Conservation (phyloP, 2,888 invertebrate species). For the Apodemia hepburni region DNA sequence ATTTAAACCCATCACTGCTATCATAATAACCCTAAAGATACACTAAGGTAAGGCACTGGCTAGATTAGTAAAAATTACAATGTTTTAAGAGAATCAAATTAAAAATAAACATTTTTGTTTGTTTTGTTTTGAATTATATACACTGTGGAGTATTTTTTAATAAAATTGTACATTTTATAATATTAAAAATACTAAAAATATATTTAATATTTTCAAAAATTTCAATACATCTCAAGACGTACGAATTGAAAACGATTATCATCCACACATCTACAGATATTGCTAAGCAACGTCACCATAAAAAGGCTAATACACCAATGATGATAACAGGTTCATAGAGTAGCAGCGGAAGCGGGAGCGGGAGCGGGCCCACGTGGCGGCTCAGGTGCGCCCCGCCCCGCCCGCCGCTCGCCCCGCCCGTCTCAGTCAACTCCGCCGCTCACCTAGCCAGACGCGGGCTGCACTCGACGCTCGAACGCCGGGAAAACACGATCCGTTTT, state of each 20-base stretch:
- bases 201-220: too few species aligned
- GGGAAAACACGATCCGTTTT: slow-evolving; percentile 76
- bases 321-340: slow-evolving; percentile 11
- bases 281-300: slow-evolving; percentile 17
- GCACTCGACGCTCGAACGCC: slow-evolving; percentile 76
- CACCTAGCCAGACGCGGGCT: slow-evolving; percentile 58
- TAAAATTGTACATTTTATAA: too few species aligned
- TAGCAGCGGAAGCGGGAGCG: slow-evolving; percentile 45
- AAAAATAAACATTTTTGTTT: too few species aligned
- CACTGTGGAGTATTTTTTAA: too few species aligned
- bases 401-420: slow-evolving; percentile 45
- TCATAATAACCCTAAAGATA: too few species aligned
- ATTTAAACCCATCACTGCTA: too few species aligned
- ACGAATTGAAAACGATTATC: background rate
- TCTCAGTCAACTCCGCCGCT: slow-evolving; percentile 29
- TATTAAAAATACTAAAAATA: too few species aligned
- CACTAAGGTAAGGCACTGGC: too few species aligned
- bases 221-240: too few species aligned
- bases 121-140: too few species aligned
- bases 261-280: slow-evolving; percentile 31
- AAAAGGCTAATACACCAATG: slow-evolving; percentile 14
- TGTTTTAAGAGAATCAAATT: too few species aligned
- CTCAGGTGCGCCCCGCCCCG: slow-evolving; percentile 75
- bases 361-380: slow-evolving; percentile 49
- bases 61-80: too few species aligned